Conservation (phyloP, 2,113 vertebrate genomes). For the Channa maculata region DNA sequence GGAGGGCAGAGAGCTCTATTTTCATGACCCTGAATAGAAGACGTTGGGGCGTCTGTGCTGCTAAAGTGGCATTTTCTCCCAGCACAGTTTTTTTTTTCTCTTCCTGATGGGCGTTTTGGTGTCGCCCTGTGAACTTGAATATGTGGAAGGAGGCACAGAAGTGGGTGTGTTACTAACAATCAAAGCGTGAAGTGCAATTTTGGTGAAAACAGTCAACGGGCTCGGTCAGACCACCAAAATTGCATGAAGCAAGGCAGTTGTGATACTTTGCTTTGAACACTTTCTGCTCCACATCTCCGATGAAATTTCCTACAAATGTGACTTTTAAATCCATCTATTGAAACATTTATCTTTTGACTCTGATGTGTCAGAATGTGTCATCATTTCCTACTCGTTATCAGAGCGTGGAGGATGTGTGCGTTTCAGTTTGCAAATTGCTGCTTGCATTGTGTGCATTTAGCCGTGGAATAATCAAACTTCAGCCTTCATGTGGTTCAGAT, state of each 20-base stretch:
- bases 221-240: constrained; percentile 5
- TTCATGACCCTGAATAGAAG: constrained; percentile 7
- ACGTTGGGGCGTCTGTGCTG: constrained; percentile 6
- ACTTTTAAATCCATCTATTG: not conserved
- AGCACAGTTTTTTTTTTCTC: constrained; percentile 51
- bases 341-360: not conserved
- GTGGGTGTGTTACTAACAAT: constrained; percentile 15
- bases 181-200: constrained; percentile 30
- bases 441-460: constrained; percentile 1
- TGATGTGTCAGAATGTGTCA: constrained; percentile 1
- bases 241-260: accelerated
- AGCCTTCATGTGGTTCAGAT: not conserved
- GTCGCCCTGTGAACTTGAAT: not conserved
- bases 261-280: not conserved
- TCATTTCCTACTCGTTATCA: not conserved
- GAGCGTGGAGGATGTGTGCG: not conserved
- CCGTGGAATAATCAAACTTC: constrained; percentile 13
- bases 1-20: constrained; percentile 17
- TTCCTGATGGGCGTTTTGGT: constrained; percentile 26
- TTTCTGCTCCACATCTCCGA: too few species aligned
- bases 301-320: not conserved
- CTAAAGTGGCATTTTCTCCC: constrained; percentile 34
- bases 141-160: constrained; percentile 20
- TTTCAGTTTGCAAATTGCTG: constrained; percentile 6
- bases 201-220: constrained; percentile 14